Base-by-base conservation (phyloP, 1,140 invertebrate species). In the Drosophila baimaii region DNA sequence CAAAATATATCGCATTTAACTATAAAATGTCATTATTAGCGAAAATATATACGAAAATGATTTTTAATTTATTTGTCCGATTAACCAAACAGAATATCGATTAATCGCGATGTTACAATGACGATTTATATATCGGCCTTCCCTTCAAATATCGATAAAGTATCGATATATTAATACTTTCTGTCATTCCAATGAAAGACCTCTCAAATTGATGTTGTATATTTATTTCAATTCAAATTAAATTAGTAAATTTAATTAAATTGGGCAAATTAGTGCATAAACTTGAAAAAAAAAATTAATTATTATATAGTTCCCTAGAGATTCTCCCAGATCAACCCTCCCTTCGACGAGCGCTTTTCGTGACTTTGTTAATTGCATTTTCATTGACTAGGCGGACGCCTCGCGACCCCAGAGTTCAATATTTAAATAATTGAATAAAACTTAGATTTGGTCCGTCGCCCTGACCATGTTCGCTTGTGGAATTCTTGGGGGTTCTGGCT, bases 371-470 rank as follows among this genome's bases (percentile, higher is more conserved):
- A 88, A 88, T 88, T 88, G 80, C 83, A 79, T 56, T 86, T 89
- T 70, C 83, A 88, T 88, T 88, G 83, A n/a, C 77, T 29, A 31
- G 66, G 58, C 19, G 59, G n/a, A n/a, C 77, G 52, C 73, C 59
- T 43, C 29, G 15, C 31, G 58, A 69, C 56, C 58, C 17, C 43
- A 79, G 31, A 84, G 80, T 89, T 88, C 83, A 88, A 81, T 89
- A 88, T 88, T 78, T 84, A 27, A 84, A 88, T 88, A 83, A 88
- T 84, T 88, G 72, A 86, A 86, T 86, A 88, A 52, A 84, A 68
- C 73, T 84, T 74, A 89, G 83, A 88, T 89, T 88, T 79, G 69
- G 17, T 21, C 61, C n/a, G 7, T 46, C 61, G 51, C 35, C 61
- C 39, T 55, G 23, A 62, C 19, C 49, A 71, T 58, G 56, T 46